A percentile compares a stretch with the other conserved stretches of the same genome.
These are phyloP conservation scores for Sciaenops ocellatus DNA, from an alignment of 2,797 vertebrate genomes.

Conservation along the genomic window DNA sequence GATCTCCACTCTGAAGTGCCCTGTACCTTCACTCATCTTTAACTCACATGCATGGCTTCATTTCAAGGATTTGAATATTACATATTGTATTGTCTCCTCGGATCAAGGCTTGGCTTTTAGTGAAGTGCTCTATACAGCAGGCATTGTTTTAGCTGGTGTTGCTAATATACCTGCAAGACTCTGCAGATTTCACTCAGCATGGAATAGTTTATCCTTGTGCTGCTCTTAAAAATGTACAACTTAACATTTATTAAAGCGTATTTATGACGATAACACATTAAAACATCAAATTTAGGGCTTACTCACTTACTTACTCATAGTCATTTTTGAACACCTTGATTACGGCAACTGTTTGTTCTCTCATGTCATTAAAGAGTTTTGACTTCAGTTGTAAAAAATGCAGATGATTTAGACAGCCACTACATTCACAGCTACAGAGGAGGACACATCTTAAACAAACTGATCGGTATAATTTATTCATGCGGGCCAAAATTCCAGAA, in stretches of 20 bases:
- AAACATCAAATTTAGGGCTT: not conserved
- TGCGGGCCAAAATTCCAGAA: too few species aligned
- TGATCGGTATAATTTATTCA: too few species aligned
- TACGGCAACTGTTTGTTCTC: too few species aligned
- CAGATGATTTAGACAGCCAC: too few species aligned
- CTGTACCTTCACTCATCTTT: conserved; percentile 24
- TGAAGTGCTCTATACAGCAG: not conserved
- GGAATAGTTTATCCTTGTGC: not conserved
- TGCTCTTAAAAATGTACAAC: not conserved
- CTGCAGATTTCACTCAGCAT: not conserved
- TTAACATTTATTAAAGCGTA: not conserved
- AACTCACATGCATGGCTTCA: conserved; percentile 20
- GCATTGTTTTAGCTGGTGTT: not conserved
- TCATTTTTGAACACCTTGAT: not conserved
- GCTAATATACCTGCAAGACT: not conserved
- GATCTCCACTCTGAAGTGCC: conserved; percentile 30
- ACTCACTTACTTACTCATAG: too few species aligned
- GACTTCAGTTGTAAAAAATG: not conserved
- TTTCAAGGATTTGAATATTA: conserved; percentile 14
- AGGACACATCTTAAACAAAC: too few species aligned
- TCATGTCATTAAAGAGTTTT: too few species aligned
- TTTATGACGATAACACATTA: not conserved
- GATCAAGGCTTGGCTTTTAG: not conserved
- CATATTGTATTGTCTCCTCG: not conserved
- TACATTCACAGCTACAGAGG: too few species aligned